A percentile compares a stretch with the other conserved stretches of the same genome.
phyloP scores from a whole-genome alignment of 2,113 vertebrate genomes.

The Dromaius novaehollandiae region DNA sequence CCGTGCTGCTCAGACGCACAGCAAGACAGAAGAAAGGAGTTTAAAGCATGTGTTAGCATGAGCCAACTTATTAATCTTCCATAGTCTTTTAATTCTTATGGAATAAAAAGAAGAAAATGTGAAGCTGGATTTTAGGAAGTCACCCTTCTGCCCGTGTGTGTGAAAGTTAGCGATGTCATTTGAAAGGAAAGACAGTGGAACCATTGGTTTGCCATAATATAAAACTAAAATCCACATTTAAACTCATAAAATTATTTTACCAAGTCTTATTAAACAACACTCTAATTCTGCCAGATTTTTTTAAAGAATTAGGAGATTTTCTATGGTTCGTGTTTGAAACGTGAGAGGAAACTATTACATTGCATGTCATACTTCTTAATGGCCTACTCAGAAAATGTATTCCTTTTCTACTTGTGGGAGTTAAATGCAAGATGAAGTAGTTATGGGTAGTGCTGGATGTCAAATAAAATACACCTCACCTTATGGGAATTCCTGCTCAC shows the following conservation, averaged over 20 bases:
- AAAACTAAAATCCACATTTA: not conserved
- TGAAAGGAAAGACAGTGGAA: not conserved
- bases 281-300: constrained; percentile 49
- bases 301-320: not conserved
- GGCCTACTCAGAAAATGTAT: constrained; percentile 50
- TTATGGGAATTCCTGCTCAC: not conserved
- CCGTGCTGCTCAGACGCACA: not conserved
- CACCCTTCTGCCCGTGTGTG: not conserved
- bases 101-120: not conserved
- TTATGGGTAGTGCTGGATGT: not conserved
- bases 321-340: constrained; percentile 36
- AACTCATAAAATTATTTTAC: not conserved
- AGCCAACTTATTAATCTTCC: not conserved
- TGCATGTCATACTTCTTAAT: constrained; percentile 48
- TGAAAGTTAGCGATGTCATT: not conserved
- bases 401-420: constrained; percentile 50
- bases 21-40: not conserved
- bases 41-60: not conserved
- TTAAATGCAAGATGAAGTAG: not conserved
- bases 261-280: not conserved
- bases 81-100: not conserved
- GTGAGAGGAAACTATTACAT: constrained; percentile 30
- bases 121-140: not conserved
- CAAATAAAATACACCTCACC: not conserved
- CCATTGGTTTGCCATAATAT: not conserved